phyloP scores from a whole-genome alignment of 1,140 invertebrate species.

The Caerostris extrusa region DNA sequence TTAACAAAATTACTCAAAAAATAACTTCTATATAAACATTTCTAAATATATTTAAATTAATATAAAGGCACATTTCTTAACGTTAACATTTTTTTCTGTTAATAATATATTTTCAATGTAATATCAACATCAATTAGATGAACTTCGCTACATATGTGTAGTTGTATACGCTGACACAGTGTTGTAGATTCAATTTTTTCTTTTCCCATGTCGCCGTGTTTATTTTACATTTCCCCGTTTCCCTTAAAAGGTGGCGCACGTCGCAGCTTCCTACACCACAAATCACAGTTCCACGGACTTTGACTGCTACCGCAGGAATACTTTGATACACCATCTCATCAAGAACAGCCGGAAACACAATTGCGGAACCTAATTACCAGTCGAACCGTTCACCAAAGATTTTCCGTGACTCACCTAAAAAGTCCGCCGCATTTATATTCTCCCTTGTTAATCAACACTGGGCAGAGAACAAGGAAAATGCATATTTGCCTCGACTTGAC shows the following conservation, averaged over 20 bases:
- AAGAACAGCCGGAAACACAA: background rate
- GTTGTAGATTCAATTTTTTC: too few species aligned
- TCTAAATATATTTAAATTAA: too few species aligned
- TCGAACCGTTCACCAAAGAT: background rate
- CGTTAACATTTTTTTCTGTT: too few species aligned
- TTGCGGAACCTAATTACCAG: background rate
- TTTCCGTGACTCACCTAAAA: conserved; percentile 4
- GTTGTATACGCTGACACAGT: too few species aligned
- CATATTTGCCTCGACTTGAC: background rate
- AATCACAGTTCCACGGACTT: background rate
- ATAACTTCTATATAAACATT: too few species aligned
- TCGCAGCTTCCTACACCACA: background rate
- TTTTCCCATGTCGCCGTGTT: background rate
- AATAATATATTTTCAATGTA: too few species aligned
- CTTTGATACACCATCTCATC: background rate
- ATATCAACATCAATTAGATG: too few species aligned
- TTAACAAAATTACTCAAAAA: too few species aligned
- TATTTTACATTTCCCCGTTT: background rate
- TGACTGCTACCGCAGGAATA: background rate
- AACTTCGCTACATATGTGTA: too few species aligned
- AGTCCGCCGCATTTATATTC: background rate
- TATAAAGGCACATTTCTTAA: too few species aligned
- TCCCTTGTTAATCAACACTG: background rate
- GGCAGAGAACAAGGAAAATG: background rate
- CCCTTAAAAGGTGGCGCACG: background rate